Conservation (phyloP, 2,797 vertebrate species). For the Potorous gilbertii region DNA sequence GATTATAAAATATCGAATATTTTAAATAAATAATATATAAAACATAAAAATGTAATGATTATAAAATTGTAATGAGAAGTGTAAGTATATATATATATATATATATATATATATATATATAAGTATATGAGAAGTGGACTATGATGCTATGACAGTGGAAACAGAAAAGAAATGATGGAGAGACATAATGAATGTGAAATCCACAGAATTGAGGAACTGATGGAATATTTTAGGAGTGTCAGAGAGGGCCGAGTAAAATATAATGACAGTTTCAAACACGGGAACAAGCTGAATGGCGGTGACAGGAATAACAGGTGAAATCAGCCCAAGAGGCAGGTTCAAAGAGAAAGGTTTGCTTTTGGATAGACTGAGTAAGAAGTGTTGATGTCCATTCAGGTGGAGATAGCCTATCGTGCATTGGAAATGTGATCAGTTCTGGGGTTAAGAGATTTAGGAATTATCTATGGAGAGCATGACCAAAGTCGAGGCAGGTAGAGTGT, state of each 20-base stretch:
- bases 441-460: neutral
- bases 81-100: neutral
- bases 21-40: neutral
- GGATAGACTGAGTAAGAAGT: neutral
- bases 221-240: neutral
- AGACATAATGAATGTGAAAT: neutral
- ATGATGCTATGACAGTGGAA: neutral
- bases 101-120: too few relatives aligned
- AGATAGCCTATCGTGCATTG: neutral
- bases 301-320: neutral
- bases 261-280: neutral
- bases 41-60: neutral
- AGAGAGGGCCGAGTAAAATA: neutral
- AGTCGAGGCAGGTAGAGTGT: neutral
- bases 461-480: neutral
- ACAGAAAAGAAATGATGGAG: neutral
- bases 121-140: neutral
- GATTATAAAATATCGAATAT: too few relatives aligned
- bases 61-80: neutral
- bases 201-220: neutral
- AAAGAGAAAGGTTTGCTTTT: neutral
- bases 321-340: neutral
- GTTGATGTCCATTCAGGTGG: neutral
- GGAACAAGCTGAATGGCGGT: neutral
- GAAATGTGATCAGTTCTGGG: neutral